Base-by-base conservation (phyloP, 2,888 invertebrate species). In the Pristionchus entomophagus region DNA sequence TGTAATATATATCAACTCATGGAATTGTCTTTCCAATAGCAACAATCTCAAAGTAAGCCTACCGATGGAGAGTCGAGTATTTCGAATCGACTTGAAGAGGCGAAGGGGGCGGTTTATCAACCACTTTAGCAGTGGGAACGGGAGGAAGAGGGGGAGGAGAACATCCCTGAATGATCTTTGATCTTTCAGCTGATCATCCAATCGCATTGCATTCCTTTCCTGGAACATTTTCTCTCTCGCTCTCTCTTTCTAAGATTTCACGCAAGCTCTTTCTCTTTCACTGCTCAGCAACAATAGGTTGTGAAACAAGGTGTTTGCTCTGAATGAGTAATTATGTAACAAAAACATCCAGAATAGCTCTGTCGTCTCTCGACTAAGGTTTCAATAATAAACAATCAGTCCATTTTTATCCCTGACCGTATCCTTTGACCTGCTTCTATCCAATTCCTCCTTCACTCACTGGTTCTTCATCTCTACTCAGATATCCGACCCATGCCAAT, bases 401-500 rank as follows among this genome's bases (percentile, higher is more conserved):
- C 32, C 62, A 17, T 45, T 14, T 45, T 45, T 45, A 6, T 45
- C 56, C 8, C 19, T 5, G 19, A 14, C 56, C 56, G 5, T 56
- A n/a, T n/a, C 22, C n/a, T n/a, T 22, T 22, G 56, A 5, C n/a
- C 56, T n/a, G n/a, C 56, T 56, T 56, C n/a, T n/a, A 17, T n/a
- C 56, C 56, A 10, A 17, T 56, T n/a, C 22, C 56, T n/a, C n/a
- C n/a, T n/a, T n/a, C 32, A 41, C 73, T 3, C 8, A 53, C 59
- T 14, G 80, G 69, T 49, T 88, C 88, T n/a, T 92, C 93, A 41
- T 92, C 90, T n/a, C 93, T 86, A 32, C 90, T 90, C 45, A 93
- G 86, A 85, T 90, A 93, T 2, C 93, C 93, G 41, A 93, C 92
- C 91, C 92, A 92, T 38, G 93, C 93, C 56, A 93, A 88, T 84